Percentiles rank a stretch among this genome's conserved stretches.
Conservation (phyloP, 2,888 invertebrate species). For the Pyralis farinalis region DNA sequence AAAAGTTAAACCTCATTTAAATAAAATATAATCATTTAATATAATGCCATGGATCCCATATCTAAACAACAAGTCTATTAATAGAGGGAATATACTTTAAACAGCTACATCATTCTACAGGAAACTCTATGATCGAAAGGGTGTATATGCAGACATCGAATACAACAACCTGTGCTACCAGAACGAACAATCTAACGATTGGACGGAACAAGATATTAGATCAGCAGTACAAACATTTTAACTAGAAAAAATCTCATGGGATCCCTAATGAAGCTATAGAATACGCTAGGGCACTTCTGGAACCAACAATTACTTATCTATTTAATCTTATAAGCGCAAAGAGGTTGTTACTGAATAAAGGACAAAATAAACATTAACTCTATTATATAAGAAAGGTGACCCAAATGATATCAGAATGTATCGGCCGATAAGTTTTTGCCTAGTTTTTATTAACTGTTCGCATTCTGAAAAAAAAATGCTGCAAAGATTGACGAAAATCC, state of each 20-base stretch:
- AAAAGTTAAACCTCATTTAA: too few relatives aligned
- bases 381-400: constrained; percentile 17
- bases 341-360: constrained; percentile 9
- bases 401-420: constrained; percentile 14
- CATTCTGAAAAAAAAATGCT: constrained; percentile 13
- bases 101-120: too few relatives aligned
- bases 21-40: too few relatives aligned
- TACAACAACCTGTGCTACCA: too few relatives aligned
- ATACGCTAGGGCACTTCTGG: neutral
- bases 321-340: constrained; percentile 9
- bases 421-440: constrained; percentile 19
- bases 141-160: too few relatives aligned
- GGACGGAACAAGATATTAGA: too few relatives aligned
- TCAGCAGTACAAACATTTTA: constrained; percentile 14
- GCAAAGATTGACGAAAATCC: neutral
- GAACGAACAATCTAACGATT: too few relatives aligned
- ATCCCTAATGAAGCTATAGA: constrained; percentile 14
- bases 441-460: constrained; percentile 17
- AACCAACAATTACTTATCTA: constrained; percentile 1
- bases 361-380: constrained; percentile 15
- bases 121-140: too few relatives aligned
- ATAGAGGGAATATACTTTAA: too few relatives aligned
- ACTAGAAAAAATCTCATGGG: constrained; percentile 12
- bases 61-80: too few relatives aligned
- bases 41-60: too few relatives aligned